These are phyloP conservation scores for Uloborus plumipes DNA, from an alignment of 2,888 invertebrate species.

Conservation along the genomic window DNA sequence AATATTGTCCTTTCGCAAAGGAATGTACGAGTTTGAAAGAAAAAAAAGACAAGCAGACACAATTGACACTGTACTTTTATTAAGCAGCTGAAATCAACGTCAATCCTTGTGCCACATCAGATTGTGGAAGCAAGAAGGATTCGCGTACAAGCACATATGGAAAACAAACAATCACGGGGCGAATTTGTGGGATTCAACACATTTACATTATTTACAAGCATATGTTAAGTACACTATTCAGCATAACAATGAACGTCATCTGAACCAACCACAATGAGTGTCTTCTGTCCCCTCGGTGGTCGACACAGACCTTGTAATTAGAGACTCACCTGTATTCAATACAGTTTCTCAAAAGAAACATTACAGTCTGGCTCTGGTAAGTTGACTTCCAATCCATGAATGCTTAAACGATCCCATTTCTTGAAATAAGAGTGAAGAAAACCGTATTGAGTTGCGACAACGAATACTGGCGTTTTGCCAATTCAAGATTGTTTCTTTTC, in stretches of 20 bases:
- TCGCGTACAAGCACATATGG: conserved; percentile 39
- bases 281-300: conserved; percentile 7
- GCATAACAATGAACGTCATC: conserved; percentile 27
- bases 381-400: too few species aligned
- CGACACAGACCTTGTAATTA: background rate
- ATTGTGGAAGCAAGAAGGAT: conserved; percentile 41
- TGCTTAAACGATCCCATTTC: too few species aligned
- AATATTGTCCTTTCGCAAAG: background rate
- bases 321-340: too few species aligned
- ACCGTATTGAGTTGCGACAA: too few species aligned
- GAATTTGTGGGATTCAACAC: conserved; percentile 41
- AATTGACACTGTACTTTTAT: conserved; percentile 63
- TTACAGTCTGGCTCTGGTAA: too few species aligned
- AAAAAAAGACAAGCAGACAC: conserved; percentile 1
- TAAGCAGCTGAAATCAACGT: conserved; percentile 60
- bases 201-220: conserved; percentile 62
- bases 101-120: conserved; percentile 49
- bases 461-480: too few species aligned
- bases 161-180: conserved; percentile 45
- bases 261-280: conserved; percentile 3
- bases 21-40: too few species aligned
- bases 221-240: conserved; percentile 49
- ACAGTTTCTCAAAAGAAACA: too few species aligned
- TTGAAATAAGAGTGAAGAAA: too few species aligned
- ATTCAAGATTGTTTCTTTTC: too few species aligned